These are phyloP conservation scores for Dolichotis patagonum DNA, from an alignment of 2,113 vertebrate genomes.

Conservation along the genomic window DNA sequence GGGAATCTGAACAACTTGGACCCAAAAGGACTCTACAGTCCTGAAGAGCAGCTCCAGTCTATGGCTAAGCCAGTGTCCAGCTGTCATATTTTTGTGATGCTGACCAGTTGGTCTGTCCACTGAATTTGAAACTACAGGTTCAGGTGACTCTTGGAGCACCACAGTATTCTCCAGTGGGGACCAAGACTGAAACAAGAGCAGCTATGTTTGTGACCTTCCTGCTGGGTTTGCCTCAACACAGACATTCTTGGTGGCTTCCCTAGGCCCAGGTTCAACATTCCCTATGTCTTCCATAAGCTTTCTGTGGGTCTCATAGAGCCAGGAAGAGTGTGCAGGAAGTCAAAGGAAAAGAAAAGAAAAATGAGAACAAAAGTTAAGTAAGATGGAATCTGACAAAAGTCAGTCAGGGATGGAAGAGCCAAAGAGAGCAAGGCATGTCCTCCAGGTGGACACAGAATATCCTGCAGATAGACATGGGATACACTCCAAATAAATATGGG, in stretches of 20 bases:
- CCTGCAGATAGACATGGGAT: neutral
- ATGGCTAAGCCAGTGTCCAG: fast-evolving
- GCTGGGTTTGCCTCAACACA: neutral
- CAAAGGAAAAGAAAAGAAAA: neutral
- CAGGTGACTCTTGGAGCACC: fast-evolving
- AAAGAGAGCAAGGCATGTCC: neutral
- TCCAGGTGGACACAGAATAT: neutral
- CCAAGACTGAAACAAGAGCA: fast-evolving
- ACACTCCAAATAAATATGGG: neutral
- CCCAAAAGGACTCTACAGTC: fast-evolving
- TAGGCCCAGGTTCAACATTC: fast-evolving
- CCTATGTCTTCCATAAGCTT: fast-evolving
- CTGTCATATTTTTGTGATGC: fast-evolving
- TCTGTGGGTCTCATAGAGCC: fast-evolving
- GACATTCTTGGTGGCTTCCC: fast-evolving
- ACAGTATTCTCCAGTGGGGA: neutral
- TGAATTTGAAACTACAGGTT: too few relatives aligned
- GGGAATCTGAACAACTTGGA: neutral
- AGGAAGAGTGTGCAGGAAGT: neutral
- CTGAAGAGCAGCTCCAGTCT: fast-evolving
- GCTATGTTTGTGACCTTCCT: fast-evolving
- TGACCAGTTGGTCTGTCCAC: fast-evolving
- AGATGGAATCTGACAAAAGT: neutral
- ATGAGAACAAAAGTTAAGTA: neutral
- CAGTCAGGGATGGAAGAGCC: neutral